A percentile compares a stretch with the other conserved stretches of the same genome.
These are phyloP conservation scores for Brachynemurus nebulosus DNA, from an alignment of 2,888 invertebrate genomes.

Conservation along the genomic window DNA sequence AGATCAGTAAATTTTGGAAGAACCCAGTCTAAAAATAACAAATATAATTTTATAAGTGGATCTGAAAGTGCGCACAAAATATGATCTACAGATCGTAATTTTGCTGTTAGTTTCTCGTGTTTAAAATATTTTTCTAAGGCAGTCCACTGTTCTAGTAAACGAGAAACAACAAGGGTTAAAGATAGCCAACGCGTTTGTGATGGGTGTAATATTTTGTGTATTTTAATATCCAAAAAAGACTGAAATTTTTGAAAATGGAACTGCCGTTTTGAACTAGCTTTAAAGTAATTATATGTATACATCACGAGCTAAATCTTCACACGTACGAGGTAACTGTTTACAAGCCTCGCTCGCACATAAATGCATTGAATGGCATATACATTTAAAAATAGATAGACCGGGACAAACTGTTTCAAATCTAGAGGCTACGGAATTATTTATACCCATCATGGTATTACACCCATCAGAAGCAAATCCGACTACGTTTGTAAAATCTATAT, in stretches of 20 bases:
- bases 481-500: slow-evolving; percentile 18
- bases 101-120: slow-evolving; percentile 14
- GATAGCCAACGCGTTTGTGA: slow-evolving; percentile 24
- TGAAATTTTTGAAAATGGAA: slow-evolving; percentile 17
- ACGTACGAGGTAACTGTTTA: slow-evolving; percentile 20
- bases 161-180: slow-evolving; percentile 17
- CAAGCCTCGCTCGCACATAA: slow-evolving; percentile 24
- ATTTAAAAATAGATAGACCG: slow-evolving; percentile 21
- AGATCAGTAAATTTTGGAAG: no score
- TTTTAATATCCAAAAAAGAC: slow-evolving; percentile 16
- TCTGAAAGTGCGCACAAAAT: no score
- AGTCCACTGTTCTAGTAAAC: slow-evolving; percentile 23
- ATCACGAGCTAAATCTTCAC: slow-evolving; percentile 22
- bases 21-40: no score
- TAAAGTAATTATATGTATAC: slow-evolving; percentile 21
- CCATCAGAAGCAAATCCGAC: slow-evolving; percentile 22
- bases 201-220: slow-evolving; percentile 20
- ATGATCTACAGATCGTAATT: slow-evolving; percentile 14
- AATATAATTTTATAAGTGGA: no score
- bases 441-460: slow-evolving; percentile 20
- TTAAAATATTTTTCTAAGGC: slow-evolving; percentile 20
- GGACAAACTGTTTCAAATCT: slow-evolving; percentile 16
- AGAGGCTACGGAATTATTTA: slow-evolving; percentile 21
- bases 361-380: slow-evolving; percentile 24
- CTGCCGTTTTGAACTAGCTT: slow-evolving; percentile 18